phyloP scores from a whole-genome alignment of 2,113 vertebrate species.

The Pitta sordida region DNA sequence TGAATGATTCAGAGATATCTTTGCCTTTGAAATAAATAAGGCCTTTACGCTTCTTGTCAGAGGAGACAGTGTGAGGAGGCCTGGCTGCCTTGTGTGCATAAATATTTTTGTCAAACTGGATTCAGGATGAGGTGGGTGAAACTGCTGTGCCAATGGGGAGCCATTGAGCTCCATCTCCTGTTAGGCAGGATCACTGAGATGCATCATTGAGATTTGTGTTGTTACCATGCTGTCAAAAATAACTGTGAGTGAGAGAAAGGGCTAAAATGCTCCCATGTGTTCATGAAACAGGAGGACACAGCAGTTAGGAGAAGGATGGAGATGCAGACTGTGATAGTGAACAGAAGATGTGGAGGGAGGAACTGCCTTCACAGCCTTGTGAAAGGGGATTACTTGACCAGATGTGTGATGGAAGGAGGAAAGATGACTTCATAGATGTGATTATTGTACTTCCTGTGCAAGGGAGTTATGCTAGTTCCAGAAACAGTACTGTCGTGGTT shows the following conservation, averaged over 20 bases:
- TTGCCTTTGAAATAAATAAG: background rate
- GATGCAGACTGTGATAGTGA: background rate
- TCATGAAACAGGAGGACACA: background rate
- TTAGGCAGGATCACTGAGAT: background rate
- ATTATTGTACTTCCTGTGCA: background rate
- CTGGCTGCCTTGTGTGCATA: constrained; percentile 17
- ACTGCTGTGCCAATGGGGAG: background rate
- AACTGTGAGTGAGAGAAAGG: background rate
- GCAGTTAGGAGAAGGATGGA: background rate
- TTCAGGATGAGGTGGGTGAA: constrained; percentile 11
- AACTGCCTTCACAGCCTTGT: background rate
- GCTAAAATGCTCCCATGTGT: background rate
- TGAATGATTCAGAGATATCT: background rate
- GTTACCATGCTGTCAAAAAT: background rate
- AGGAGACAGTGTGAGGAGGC: background rate
- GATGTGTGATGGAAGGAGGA: background rate
- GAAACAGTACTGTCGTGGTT: background rate
- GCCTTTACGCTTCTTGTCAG: background rate
- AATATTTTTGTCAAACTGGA: constrained; percentile 23
- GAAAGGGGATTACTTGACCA: background rate
- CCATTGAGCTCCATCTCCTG: constrained; percentile 15
- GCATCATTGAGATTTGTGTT: background rate
- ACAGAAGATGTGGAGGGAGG: background rate
- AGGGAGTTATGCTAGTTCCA: background rate
- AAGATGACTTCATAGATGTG: background rate